Percentiles rank a stretch among this genome's conserved stretches.
Conservation (phyloP, 2,797 vertebrate species). For the Eulemur coronatus region DNA sequence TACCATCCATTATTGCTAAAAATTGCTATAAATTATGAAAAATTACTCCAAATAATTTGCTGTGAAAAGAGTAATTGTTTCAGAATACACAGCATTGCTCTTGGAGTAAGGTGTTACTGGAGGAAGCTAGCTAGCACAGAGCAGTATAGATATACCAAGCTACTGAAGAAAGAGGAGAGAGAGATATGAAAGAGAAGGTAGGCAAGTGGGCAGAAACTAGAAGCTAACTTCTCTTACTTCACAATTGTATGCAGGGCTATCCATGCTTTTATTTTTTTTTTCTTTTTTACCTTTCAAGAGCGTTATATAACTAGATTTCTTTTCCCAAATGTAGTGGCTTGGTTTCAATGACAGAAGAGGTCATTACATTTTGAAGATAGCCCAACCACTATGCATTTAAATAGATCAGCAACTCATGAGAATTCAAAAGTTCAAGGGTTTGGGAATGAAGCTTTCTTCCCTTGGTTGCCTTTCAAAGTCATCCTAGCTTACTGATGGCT, state of each 20-base stretch:
- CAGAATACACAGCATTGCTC: background rate
- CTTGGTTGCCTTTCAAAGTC: conserved; percentile 42
- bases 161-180: background rate
- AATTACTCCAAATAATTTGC: background rate
- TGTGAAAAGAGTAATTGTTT: background rate
- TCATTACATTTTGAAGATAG: conserved; percentile 32
- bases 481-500: background rate
- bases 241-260: background rate
- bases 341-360: conserved; percentile 17
- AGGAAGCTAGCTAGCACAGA: background rate
- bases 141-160: background rate
- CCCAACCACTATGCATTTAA: conserved; percentile 28
- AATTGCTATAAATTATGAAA: conserved; percentile 3
- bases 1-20: background rate
- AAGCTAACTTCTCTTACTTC: background rate
- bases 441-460: background rate
- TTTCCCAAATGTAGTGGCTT: background rate
- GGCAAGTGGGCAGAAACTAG: background rate
- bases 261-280: background rate
- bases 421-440: conserved; percentile 38
- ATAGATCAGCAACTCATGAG: conserved; percentile 9
- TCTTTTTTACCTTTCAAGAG: background rate
- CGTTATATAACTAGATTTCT: background rate
- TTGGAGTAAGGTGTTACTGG: background rate
- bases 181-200: background rate